Conservation (phyloP, 2,888 invertebrate genomes). For the Ceratothoa steindachneri region DNA sequence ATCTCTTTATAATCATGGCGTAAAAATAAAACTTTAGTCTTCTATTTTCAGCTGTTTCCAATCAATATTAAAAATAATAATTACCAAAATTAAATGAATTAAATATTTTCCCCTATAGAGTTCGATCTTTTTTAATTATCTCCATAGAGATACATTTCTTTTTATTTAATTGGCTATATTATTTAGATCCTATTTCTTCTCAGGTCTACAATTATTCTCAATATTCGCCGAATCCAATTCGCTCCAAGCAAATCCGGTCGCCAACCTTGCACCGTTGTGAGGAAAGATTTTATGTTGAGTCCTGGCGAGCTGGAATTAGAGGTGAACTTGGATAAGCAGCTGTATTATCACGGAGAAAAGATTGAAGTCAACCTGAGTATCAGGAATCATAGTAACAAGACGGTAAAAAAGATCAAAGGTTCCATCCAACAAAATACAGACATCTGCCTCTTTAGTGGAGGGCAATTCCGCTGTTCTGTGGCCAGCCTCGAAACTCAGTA, state of each 20-base stretch:
- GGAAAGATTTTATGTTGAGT: slow-evolving; percentile 90
- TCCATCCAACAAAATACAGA: slow-evolving; percentile 92
- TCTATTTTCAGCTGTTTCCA: no score
- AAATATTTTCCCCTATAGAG: no score
- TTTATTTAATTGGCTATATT: no score
- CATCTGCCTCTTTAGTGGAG: slow-evolving; percentile 91
- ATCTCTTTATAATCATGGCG: no score
- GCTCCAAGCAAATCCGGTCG: slow-evolving; percentile 83
- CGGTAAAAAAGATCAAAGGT: slow-evolving; percentile 90
- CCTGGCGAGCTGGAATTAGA: slow-evolving; percentile 91
- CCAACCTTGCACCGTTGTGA: slow-evolving; percentile 88
- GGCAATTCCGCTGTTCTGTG: slow-evolving; percentile 85
- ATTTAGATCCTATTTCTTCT: slow-evolving; percentile 48
- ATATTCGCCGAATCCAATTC: slow-evolving; percentile 86
- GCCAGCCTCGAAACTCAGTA: slow-evolving; percentile 84
- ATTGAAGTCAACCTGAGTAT: slow-evolving; percentile 85
- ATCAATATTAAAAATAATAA: no score
- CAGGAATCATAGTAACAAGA: slow-evolving; percentile 89
- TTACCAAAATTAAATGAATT: no score
- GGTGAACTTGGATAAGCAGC: slow-evolving; percentile 82
- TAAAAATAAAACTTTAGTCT: no score
- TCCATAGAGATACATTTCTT: no score
- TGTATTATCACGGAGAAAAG: slow-evolving; percentile 87
- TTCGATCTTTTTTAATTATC: no score
- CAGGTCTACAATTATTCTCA: slow-evolving; percentile 82